Evolutionary conservation across 1,140 invertebrate species (phyloP).

Genomic region (Sarcophaga bullata): DNA sequence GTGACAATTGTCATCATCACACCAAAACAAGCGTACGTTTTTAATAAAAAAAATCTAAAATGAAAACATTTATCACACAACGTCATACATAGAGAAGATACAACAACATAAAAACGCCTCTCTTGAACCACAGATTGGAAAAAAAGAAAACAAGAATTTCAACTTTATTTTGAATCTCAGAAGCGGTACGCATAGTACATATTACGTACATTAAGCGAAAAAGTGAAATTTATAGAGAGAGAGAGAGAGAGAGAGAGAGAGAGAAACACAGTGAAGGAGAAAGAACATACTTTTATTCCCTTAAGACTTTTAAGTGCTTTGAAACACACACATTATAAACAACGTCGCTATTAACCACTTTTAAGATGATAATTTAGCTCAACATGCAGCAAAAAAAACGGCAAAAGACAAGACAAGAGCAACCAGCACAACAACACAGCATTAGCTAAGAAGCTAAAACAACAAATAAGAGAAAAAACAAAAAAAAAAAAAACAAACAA

Average conservation of each 20-base stretch:
- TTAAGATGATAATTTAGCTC: not conserved
- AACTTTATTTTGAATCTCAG: conserved; percentile 59
- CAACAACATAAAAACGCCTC: conserved; percentile 7
- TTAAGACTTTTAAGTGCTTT: conserved; percentile 40
- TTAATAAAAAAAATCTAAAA: conserved; percentile 6
- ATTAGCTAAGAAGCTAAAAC: too few species aligned
- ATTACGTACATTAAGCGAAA: too few species aligned
- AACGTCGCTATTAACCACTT: conserved; percentile 18
- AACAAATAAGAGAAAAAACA: too few species aligned
- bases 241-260: not conserved
- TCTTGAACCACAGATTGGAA: not conserved
- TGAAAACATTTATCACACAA: not conserved
- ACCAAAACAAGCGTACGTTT: conserved; percentile 26
- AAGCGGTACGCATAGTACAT: not conserved
- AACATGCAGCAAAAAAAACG: not conserved
- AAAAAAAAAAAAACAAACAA: too few species aligned
- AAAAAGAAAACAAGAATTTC: conserved; percentile 61
- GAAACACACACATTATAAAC: conserved; percentile 38
- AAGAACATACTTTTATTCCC: conserved; percentile 30
- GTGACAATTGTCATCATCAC: conserved; percentile 60
- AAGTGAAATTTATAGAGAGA: too few species aligned
- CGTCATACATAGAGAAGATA: conserved; percentile 41
- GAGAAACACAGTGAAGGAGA: not conserved
- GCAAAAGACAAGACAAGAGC: too few species aligned
- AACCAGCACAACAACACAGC: not conserved